Evolutionary conservation across 2,113 vertebrate genomes (phyloP), one percentile per base, ranked within the genome.

Genomic region (Cygnus atratus): DNA sequence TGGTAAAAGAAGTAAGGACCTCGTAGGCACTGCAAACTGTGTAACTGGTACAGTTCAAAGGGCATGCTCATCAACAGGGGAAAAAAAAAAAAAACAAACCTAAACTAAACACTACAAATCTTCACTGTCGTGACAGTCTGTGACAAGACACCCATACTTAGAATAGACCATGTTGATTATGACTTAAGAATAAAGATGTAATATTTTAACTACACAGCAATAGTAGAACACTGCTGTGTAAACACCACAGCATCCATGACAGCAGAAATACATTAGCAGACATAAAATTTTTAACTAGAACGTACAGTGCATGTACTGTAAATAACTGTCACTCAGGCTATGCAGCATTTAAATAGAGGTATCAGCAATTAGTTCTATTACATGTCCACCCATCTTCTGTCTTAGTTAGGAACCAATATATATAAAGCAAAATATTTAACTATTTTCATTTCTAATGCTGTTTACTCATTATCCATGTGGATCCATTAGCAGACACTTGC

Each of bases 71-170:
- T 37, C 24, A 68, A 73, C 44, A 44, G n/a, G 67, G 3, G 4
- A 25, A 41, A 57, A 26, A 48, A 57, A 26, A 48, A 48, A 22
- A 20, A 48, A 48, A 48, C 20, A 48, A 48, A 48, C 46, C 20
- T 21, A 48, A 43, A 33, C 25, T 44, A n/a, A 41, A 46, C 41
- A 75, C 33, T 35, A 84, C 5, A 0, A 19, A 50, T 67, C 37
- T 87, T 86, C 57, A 67, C 41, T 86, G 76, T 86, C 73, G 67
- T 50, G 61, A 91, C 52, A 57, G 92, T 88, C 92, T 93, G 92
- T 78, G 84, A 83, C 68, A 93, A 88, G 76, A 88, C 76, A 94
- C 20, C 76, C 80, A 71, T 46, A 81, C 28, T 90, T 33, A 29
- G 3, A 62, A 74, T 50, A 74, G 8, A 79, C 58, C 54, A 50